phyloP scores from a whole-genome alignment of 2,888 invertebrate species.

The Cantharis nigra region DNA sequence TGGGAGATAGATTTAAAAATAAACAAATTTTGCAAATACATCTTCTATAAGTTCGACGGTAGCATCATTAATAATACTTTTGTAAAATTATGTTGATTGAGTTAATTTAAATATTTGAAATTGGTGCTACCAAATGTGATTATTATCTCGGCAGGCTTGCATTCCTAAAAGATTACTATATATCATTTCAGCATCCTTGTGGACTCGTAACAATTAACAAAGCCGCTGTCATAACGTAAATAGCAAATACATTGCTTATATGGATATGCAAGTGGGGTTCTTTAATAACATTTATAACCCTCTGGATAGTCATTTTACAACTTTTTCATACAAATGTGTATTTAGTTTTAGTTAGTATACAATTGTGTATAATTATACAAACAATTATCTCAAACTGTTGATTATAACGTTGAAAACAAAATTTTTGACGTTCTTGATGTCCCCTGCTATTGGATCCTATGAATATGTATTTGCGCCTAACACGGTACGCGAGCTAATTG shows the following conservation, averaged over 20 bases:
- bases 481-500: conserved; percentile 32
- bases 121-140: conserved; percentile 25
- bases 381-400: conserved; percentile 3
- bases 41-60: background rate
- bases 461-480: conserved; percentile 4
- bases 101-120: conserved; percentile 21
- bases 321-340: conserved; percentile 23
- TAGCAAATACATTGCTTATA: conserved; percentile 27
- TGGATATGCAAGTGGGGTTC: conserved; percentile 24
- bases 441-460: conserved; percentile 4
- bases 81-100: conserved; percentile 23
- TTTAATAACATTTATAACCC: conserved; percentile 34
- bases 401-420: background rate
- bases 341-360: conserved; percentile 11
- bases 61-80: conserved; percentile 18
- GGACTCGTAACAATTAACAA: conserved; percentile 27
- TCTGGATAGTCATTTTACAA: conserved; percentile 28
- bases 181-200: conserved; percentile 24
- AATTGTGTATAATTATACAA: conserved; percentile 1
- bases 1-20: background rate
- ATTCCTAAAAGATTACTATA: conserved; percentile 25
- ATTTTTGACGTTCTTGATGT: conserved; percentile 1
- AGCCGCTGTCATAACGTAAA: conserved; percentile 28
- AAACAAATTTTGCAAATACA: background rate
- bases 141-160: conserved; percentile 11